Conservation (phyloP, 2,888 invertebrate genomes). For the Didymodactylos carnosus region DNA sequence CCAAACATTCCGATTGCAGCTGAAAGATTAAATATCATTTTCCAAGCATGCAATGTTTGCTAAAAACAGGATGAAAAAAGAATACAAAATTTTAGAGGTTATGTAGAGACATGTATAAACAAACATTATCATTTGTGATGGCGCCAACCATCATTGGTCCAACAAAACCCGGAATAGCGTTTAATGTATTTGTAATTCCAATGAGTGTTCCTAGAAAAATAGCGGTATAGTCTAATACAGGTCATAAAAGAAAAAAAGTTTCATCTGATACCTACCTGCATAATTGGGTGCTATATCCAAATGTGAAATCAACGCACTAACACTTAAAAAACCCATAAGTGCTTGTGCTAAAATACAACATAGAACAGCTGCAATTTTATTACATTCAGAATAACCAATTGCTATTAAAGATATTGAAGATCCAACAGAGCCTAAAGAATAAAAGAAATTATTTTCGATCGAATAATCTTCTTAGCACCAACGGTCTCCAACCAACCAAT, state of each 20-base stretch:
- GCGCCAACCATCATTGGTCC: slow-evolving; percentile 5
- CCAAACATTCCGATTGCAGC: not conserved
- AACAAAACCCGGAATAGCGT: slow-evolving; percentile 6
- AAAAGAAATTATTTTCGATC: no score
- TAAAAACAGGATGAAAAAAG: no score
- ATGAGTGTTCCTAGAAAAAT: slow-evolving; percentile 4
- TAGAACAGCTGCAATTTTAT: not conserved
- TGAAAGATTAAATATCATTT: not conserved
- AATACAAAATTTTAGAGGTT: not conserved
- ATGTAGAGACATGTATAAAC: not conserved
- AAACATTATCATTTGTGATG: not conserved
- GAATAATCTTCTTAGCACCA: no score
- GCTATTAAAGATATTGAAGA: not conserved
- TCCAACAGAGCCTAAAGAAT: not conserved
- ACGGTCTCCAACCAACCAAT: no score
- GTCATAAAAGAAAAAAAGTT: no score
- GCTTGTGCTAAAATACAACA: not conserved
- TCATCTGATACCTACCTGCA: no score
- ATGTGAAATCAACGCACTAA: not conserved
- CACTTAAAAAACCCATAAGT: not conserved
- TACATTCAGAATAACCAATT: not conserved
- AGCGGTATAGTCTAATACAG: no score
- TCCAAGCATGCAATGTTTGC: slow-evolving; percentile 5
- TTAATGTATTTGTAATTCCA: slow-evolving; percentile 10
- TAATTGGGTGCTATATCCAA: not conserved